A percentile compares a stretch with the other conserved stretches of the same genome.
Conservation (phyloP, 37 sponge, comb jelly and placozoan species). For the Oopsacas minuta region DNA sequence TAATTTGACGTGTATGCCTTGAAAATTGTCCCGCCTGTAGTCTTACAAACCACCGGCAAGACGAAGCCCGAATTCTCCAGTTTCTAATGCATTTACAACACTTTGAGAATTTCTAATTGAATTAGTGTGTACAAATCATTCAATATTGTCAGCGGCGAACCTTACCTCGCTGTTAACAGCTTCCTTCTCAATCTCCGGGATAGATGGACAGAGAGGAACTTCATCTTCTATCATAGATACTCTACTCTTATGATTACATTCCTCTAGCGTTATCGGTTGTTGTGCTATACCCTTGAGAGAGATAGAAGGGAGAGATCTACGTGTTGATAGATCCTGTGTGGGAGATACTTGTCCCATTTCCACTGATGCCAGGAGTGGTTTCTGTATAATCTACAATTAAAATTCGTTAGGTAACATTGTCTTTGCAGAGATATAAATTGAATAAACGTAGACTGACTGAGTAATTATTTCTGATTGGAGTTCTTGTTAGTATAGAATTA, state of each 20-base stretch:
- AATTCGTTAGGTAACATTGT: no score
- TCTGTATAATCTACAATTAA: background rate
- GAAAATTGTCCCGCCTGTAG: no score
- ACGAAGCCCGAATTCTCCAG: no score
- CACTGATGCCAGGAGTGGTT: background rate
- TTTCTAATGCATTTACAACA: no score
- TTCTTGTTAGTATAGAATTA: background rate
- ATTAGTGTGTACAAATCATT: no score
- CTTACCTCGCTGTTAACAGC: slow-evolving; percentile 5
- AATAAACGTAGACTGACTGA: background rate
- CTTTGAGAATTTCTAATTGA: no score
- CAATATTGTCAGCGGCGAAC: background rate
- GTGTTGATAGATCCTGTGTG: no score
- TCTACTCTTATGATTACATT: background rate
- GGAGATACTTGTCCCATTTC: background rate
- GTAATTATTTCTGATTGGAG: background rate
- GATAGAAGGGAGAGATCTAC: background rate
- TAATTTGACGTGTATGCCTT: no score
- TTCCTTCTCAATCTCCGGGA: slow-evolving; percentile 10
- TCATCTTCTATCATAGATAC: background rate
- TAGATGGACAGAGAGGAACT: background rate
- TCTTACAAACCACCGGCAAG: no score
- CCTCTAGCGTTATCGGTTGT: no score
- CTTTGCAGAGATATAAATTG: background rate
- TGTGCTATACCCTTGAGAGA: background rate